A percentile compares a stretch with the other conserved stretches of the same genome.
Conservation (phyloP, 2,797 vertebrate genomes). For the Sebastes cheni region DNA sequence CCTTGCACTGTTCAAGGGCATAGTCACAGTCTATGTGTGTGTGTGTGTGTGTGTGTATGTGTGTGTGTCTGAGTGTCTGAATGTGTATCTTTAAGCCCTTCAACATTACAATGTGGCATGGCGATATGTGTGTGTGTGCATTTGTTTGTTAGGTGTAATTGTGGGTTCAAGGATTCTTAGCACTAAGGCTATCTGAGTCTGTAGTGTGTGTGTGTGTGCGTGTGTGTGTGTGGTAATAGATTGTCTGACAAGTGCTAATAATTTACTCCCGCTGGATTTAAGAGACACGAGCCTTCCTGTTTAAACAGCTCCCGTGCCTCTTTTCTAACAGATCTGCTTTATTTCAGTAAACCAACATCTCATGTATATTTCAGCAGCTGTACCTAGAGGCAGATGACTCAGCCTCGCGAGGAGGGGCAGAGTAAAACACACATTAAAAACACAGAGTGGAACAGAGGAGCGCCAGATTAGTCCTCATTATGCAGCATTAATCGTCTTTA, state of each 20-base stretch:
- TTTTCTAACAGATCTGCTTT: slow-evolving; percentile 35
- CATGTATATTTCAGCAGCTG: slow-evolving; percentile 73
- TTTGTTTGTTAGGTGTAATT: neutral
- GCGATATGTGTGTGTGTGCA: neutral
- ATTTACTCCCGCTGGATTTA: slow-evolving; percentile 34
- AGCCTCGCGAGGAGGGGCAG: slow-evolving; percentile 36
- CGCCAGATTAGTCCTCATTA: slow-evolving; percentile 72
- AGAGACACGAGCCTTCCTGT: slow-evolving; percentile 38
- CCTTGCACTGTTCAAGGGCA: slow-evolving; percentile 67
- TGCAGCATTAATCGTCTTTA: slow-evolving; percentile 74
- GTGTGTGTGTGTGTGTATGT: neutral
- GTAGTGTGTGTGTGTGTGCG: neutral
- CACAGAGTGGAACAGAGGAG: slow-evolving; percentile 49
- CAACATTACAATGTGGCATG: neutral
- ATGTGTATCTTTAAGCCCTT: slow-evolving; percentile 1
- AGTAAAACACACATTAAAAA: slow-evolving; percentile 62
- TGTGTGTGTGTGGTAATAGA: neutral
- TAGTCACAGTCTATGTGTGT: slow-evolving; percentile 8
- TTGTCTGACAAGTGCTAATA: slow-evolving; percentile 42
- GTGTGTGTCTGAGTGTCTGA: neutral
- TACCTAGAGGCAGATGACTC: slow-evolving; percentile 63
- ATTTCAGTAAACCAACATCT: slow-evolving; percentile 66
- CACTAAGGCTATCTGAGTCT: neutral
- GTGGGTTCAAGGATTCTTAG: slow-evolving; percentile 26
- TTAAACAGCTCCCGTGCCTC: slow-evolving; percentile 37